A percentile compares a stretch with the other conserved stretches of the same genome.
Evolutionary conservation across 2,888 invertebrate species (phyloP).

Genomic region (Calliopum simillimum): DNA sequence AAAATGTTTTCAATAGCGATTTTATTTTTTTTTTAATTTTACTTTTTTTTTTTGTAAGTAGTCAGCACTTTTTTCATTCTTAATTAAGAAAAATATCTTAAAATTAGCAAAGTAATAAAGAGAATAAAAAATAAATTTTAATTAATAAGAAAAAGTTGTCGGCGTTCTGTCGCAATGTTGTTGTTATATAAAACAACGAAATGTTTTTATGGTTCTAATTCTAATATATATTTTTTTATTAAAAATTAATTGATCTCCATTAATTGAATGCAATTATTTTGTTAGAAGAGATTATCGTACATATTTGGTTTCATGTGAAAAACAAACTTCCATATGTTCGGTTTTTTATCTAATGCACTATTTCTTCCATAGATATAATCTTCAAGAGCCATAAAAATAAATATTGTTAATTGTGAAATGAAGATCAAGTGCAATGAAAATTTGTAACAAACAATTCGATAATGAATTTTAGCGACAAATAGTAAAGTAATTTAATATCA

Average conservation of each 20-base stretch:
- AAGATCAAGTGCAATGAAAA: conserved; percentile 26
- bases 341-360: not conserved
- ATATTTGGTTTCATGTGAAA: not conserved
- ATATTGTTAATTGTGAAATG: not conserved
- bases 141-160: too few relatives aligned
- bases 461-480: too few relatives aligned
- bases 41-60: not conserved
- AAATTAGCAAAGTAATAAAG: conserved; percentile 21
- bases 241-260: conserved; percentile 22
- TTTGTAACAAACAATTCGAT: too few relatives aligned
- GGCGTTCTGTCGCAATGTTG: too few relatives aligned
- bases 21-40: too few relatives aligned
- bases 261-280: conserved; percentile 17
- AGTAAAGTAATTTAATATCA: too few relatives aligned
- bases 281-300: not conserved
- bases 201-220: too few relatives aligned
- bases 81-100: conserved; percentile 23
- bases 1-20: too few relatives aligned
- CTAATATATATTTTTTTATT: conserved; percentile 17
- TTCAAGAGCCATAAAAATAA: not conserved
- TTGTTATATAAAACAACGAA: too few relatives aligned
- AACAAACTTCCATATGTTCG: not conserved
- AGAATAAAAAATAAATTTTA: conserved; percentile 8
- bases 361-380: not conserved
- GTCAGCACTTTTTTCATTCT: conserved; percentile 5